Conservation (phyloP, 2,888 invertebrate genomes). For the Drosophila melanosoma region DNA sequence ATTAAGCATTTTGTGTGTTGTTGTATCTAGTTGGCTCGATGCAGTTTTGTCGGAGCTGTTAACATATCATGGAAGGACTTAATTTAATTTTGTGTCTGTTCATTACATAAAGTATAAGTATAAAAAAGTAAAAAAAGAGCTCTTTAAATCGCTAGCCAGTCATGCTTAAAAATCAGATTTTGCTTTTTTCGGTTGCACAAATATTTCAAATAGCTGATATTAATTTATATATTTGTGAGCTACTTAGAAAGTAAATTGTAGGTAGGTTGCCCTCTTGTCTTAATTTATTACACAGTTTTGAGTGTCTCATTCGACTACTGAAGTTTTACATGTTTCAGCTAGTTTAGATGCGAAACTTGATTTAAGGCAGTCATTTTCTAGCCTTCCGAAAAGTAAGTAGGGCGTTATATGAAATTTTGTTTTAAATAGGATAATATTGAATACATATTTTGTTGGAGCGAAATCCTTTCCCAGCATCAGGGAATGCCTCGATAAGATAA, state of each 20-base stretch:
- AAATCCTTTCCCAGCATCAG: too few relatives aligned
- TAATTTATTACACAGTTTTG: conserved; percentile 45
- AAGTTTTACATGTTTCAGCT: too few relatives aligned
- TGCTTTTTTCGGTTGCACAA: conserved; percentile 12
- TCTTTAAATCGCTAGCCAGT: conserved; percentile 37
- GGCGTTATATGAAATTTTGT: too few relatives aligned
- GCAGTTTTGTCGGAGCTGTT: conserved; percentile 9
- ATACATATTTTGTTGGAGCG: too few relatives aligned
- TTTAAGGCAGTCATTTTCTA: too few relatives aligned
- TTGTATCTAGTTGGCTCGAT: conserved; percentile 1
- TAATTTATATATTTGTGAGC: conserved; percentile 46
- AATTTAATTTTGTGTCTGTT: conserved; percentile 54
- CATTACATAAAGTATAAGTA: too few relatives aligned
- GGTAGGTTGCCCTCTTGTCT: conserved; percentile 32
- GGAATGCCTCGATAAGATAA: too few relatives aligned
- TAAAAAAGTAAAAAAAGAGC: conserved; percentile 24
- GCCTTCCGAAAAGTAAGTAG: too few relatives aligned
- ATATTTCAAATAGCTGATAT: conserved; percentile 45
- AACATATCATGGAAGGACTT: conserved; percentile 32
- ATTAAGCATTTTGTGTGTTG: conserved; percentile 19
- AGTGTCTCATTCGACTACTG: conserved; percentile 6
- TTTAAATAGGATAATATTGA: too few relatives aligned
- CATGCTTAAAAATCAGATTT: conserved; percentile 33
- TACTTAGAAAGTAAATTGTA: conserved; percentile 54
- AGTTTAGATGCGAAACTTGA: too few relatives aligned